Evolutionary conservation across 2,797 vertebrate species (phyloP), one percentile per base, ranked within the genome.

Genomic region (Morus bassanus): DNA sequence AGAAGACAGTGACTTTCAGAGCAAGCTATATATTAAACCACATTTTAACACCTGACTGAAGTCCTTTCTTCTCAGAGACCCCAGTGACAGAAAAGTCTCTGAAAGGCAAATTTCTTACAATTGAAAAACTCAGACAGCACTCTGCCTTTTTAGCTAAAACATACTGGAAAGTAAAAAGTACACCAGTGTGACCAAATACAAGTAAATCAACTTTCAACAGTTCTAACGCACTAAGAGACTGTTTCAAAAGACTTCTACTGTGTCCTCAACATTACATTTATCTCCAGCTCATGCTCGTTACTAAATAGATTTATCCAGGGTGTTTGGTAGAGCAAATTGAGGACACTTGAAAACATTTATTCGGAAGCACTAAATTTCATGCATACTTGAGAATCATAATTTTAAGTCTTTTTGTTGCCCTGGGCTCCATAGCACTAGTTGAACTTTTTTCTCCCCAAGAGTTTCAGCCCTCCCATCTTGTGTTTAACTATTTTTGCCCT

Each of bases 331-430:
- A 86, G 13, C 3, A 48, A 78, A 77, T 1, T 18, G 22, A 56
- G 10, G 7, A 43, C 33, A 50, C 23, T 5, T 12, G 13, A 67
- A 79, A 81, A 39, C 3, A 10, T 13, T 84, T 65, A 59, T 76
- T 79, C 30, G 41, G 41, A 51, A 88, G 19, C 27, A 81, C 24
- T 39, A 73, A 88, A 75, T 25, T 18, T 8, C 33, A 46, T 11
- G 16, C 8, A 23, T 14, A 60, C 18, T 50, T 0, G 0, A 50
- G 21, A 91, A 85, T 9, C 17, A 13, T n/a, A 54, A 46, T 64
- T 79, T 31, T 30, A 63, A 63, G 12, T 53, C 2, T 78, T 61
- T 61, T n/a, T 23, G 60, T 80, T 82, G 33, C 23, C 48, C 46
- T 60, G 24, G 19, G 13, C 18, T 53, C 41, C 11, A 11, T 1